Conservation (phyloP, 2,113 vertebrate species). For the Chaenocephalus aceratus region DNA sequence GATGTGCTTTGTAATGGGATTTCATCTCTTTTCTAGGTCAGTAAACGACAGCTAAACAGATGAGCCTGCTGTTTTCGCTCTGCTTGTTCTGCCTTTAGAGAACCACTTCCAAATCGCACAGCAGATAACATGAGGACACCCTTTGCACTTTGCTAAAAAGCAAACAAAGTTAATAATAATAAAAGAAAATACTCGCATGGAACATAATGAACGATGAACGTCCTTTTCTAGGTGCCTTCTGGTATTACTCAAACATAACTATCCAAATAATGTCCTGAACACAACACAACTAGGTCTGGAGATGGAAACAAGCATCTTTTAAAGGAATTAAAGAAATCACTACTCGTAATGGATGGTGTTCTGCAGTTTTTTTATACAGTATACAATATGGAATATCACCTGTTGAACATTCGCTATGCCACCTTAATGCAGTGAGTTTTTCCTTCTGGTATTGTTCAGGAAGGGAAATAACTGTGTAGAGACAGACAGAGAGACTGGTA, state of each 20-base stretch:
- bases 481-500: conserved; percentile 6
- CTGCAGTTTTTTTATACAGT: background rate
- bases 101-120: no score
- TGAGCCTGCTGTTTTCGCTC: no score
- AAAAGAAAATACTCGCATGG: background rate
- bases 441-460: conserved; percentile 14
- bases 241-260: background rate
- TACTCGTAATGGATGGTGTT: conserved; percentile 7
- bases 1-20: no score
- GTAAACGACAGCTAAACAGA: no score
- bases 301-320: conserved; percentile 6
- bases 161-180: conserved; percentile 1
- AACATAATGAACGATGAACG: conserved; percentile 9
- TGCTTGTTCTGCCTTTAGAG: no score
- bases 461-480: background rate
- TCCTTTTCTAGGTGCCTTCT: background rate
- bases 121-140: background rate
- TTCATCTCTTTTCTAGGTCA: no score
- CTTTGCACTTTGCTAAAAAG: conserved; percentile 22
- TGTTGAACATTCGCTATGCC: background rate
- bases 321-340: conserved; percentile 14
- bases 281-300: background rate
- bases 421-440: conserved; percentile 26
- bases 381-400: background rate
- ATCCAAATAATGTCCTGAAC: background rate